phyloP scores from a whole-genome alignment of 2,888 invertebrate genomes.

The Mantis religiosa region DNA sequence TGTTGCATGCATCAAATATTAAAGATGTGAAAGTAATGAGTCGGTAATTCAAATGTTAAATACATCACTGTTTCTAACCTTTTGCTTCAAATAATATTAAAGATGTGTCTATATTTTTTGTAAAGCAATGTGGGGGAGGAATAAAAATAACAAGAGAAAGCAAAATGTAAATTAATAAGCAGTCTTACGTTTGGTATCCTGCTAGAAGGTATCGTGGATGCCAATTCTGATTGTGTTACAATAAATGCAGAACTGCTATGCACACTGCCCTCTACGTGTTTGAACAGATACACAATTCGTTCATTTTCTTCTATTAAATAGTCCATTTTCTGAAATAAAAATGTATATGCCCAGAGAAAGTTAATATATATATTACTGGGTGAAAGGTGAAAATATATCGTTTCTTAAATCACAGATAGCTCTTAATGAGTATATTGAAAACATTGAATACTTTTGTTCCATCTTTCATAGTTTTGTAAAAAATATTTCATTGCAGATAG shows the following conservation, averaged over 20 bases:
- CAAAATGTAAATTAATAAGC: neutral
- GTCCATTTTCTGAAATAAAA: constrained; percentile 54
- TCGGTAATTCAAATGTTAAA: too few species aligned
- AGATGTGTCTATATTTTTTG: neutral
- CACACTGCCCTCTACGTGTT: constrained; percentile 57
- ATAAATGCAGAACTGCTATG: constrained; percentile 61
- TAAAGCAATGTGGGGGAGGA: neutral
- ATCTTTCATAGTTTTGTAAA: too few species aligned
- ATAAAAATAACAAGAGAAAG: neutral
- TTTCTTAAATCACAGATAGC: neutral
- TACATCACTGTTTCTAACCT: too few species aligned
- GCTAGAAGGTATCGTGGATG: neutral
- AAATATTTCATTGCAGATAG: neutral
- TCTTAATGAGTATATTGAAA: neutral
- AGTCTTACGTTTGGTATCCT: neutral
- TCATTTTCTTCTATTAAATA: constrained; percentile 53
- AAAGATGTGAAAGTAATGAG: too few species aligned
- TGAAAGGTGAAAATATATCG: neutral
- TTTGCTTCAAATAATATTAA: too few species aligned
- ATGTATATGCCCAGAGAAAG: neutral
- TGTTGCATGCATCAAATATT: neutral
- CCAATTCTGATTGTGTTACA: constrained; percentile 49
- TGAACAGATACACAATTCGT: constrained; percentile 63
- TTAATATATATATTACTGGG: neutral
- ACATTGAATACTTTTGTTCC: neutral